A percentile compares a stretch with the other conserved stretches of the same genome.
Evolutionary conservation across 2,113 vertebrate species (phyloP).

Genomic region (Potamarius usumacintae): DNA sequence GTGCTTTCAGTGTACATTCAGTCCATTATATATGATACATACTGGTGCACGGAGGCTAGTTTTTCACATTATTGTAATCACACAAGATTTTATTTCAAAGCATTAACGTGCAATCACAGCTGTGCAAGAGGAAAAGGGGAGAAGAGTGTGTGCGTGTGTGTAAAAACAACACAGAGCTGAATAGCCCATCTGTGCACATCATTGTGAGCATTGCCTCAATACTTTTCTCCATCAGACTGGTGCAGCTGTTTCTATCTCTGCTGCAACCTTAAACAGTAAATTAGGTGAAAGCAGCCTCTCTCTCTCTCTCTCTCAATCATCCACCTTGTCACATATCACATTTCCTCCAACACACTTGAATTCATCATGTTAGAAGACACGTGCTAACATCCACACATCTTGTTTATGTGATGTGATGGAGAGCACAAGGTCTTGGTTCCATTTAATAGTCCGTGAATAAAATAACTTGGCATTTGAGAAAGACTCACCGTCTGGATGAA

Average conservation of each 20-base stretch:
- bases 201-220: conserved; percentile 16
- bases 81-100: not conserved
- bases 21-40: not conserved
- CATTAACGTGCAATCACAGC: not conserved
- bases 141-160: not conserved
- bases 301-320: not conserved
- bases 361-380: not conserved
- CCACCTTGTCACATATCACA: not conserved
- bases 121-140: not conserved
- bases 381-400: not conserved
- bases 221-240: not conserved
- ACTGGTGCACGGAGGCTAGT: not conserved
- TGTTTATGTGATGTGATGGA: not conserved
- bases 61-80: not conserved
- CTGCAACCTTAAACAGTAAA: conserved; percentile 32
- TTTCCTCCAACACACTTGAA: not conserved
- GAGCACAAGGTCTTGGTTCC: not conserved
- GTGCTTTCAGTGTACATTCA: not conserved
- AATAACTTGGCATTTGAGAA: not conserved
- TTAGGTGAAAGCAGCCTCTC: not conserved
- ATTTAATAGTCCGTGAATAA: not conserved
- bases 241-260: not conserved
- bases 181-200: not conserved
- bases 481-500: conserved; percentile 15
- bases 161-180: not conserved